Evolutionary conservation across 2,797 vertebrate genomes (phyloP).

Genomic region (Lutjanus campechanus): DNA sequence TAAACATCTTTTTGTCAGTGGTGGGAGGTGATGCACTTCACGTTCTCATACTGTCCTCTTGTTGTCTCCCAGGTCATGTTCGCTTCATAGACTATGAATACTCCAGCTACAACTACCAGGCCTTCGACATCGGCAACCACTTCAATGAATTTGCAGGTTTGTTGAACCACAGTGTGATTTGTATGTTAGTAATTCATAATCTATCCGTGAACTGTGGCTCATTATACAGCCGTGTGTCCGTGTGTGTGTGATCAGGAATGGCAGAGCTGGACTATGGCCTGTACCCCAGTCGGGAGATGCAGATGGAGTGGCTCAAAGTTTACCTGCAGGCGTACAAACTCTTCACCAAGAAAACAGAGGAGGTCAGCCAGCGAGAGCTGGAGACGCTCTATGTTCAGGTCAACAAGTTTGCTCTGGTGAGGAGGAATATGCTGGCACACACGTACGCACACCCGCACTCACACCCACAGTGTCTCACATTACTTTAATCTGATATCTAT

Average conservation of each 20-base stretch:
- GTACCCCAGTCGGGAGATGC: conserved; percentile 90
- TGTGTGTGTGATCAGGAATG: conserved; percentile 86
- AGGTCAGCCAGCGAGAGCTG: conserved; percentile 88
- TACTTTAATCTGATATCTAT: conserved; percentile 26
- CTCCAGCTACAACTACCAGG: conserved; percentile 97
- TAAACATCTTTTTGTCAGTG: background rate
- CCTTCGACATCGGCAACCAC: conserved; percentile 98
- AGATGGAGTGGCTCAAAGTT: conserved; percentile 92
- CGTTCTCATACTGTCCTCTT: background rate
- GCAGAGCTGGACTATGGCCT: conserved; percentile 91
- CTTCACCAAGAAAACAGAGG: conserved; percentile 80
- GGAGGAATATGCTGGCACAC: conserved; percentile 50
- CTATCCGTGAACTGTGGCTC: background rate
- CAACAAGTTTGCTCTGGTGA: conserved; percentile 98
- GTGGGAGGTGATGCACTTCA: no score
- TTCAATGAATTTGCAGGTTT: conserved; percentile 98
- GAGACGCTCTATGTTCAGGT: conserved; percentile 94
- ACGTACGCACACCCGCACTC: conserved; percentile 1
- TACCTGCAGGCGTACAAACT: conserved; percentile 93
- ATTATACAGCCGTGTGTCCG: background rate
- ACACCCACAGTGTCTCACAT: background rate
- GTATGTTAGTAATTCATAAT: background rate
- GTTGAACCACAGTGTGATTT: conserved; percentile 24
- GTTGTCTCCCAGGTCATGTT: conserved; percentile 86
- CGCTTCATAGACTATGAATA: conserved; percentile 98